Evolutionary conservation across 2,797 vertebrate genomes (phyloP).

Genomic region (Alfaro cultratus): DNA sequence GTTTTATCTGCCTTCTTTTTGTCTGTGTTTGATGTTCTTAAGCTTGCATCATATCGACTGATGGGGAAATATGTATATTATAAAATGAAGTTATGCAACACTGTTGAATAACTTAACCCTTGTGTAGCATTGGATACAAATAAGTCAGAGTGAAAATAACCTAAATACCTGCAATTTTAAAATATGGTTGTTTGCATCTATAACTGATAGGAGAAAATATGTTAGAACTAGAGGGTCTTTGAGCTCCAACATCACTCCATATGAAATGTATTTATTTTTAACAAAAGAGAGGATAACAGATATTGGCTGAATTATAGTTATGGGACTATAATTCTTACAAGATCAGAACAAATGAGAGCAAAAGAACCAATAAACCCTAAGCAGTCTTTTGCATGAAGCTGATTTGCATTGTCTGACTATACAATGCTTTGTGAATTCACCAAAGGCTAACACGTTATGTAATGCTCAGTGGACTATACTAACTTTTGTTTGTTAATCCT

Average conservation of each 20-base stretch:
- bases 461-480: neutral
- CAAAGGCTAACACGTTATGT: neutral
- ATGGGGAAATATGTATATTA: neutral
- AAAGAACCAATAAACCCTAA: neutral
- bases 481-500: slow-evolving; percentile 6
- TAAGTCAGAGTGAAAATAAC: neutral
- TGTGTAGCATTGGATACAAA: neutral
- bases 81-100: neutral
- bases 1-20: neutral
- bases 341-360: neutral
- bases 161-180: neutral
- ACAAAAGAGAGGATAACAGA: neutral
- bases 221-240: neutral
- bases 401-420: neutral
- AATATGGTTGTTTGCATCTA: neutral
- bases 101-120: neutral
- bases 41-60: neutral
- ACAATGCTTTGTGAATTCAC: neutral
- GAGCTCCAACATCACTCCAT: neutral
- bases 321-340: neutral
- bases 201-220: neutral
- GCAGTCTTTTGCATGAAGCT: neutral
- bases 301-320: neutral
- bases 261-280: neutral
- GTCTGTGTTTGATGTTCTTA: neutral